Evolutionary conservation across 2,797 vertebrate genomes (phyloP).

Genomic region (Semotilus atromaculatus): DNA sequence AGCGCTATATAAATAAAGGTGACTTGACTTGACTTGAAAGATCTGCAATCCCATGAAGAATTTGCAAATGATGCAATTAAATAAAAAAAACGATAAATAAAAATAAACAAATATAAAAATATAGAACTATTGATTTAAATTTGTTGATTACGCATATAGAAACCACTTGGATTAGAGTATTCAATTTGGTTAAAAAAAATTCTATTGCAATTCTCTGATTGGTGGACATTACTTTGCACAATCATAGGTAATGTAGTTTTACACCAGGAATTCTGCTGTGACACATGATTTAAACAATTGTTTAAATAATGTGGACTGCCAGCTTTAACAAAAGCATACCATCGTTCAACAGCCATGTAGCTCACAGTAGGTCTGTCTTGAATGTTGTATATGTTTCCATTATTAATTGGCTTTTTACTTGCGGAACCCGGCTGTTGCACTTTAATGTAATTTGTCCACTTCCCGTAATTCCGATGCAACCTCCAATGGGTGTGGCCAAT

Average conservation of each 20-base stretch:
- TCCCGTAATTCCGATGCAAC: background rate
- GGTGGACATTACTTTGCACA: background rate
- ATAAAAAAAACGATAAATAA: too few relatives aligned
- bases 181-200: background rate
- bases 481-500: background rate
- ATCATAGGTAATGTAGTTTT: background rate
- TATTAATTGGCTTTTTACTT: background rate
- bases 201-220: background rate
- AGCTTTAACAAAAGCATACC: background rate
- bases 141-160: background rate
- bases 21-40: too few relatives aligned
- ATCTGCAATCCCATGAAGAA: background rate
- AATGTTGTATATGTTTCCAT: background rate
- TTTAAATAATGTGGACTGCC: background rate
- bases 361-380: background rate
- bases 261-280: background rate
- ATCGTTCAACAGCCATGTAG: too few relatives aligned
- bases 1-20: too few relatives aligned
- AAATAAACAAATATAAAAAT: too few relatives aligned
- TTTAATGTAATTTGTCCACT: too few relatives aligned
- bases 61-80: background rate
- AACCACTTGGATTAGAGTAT: background rate
- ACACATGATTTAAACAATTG: background rate
- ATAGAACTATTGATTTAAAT: too few relatives aligned
- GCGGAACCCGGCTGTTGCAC: too few relatives aligned